phyloP scores from a whole-genome alignment of 2,888 invertebrate genomes.

The Euspilapteryx auroguttella region DNA sequence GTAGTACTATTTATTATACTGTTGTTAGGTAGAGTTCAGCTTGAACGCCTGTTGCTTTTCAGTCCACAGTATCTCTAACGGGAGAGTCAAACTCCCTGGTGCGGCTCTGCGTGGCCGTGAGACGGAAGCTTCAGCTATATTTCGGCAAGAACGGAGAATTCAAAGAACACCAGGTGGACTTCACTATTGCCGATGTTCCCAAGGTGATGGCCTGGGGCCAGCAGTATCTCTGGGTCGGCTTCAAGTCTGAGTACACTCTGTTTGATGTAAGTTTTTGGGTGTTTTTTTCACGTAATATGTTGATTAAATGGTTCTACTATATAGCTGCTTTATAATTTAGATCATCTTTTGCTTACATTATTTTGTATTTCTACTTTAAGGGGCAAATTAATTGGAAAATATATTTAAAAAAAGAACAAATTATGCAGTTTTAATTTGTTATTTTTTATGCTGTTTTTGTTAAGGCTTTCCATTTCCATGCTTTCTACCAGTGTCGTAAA shows the following conservation, averaged over 20 bases:
- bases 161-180: slow-evolving; percentile 70
- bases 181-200: slow-evolving; percentile 79
- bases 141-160: slow-evolving; percentile 88
- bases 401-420: too few relatives aligned
- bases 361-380: too few relatives aligned
- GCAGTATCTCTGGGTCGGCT: slow-evolving; percentile 85
- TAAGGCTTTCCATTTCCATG: too few relatives aligned
- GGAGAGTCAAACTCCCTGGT: slow-evolving; percentile 77
- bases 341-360: too few relatives aligned
- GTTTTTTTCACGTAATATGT: slow-evolving; percentile 2
- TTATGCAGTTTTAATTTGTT: too few relatives aligned
- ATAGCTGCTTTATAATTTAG: too few relatives aligned
- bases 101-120: slow-evolving; percentile 87
- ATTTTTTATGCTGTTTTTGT: too few relatives aligned
- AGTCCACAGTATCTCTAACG: slow-evolving; percentile 51
- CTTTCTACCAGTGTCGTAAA: too few relatives aligned
- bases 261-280: slow-evolving; percentile 63
- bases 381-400: too few relatives aligned
- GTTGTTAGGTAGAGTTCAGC: too few relatives aligned
- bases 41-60: slow-evolving; percentile 13
- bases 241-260: slow-evolving; percentile 78
- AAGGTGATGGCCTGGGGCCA: slow-evolving; percentile 80
- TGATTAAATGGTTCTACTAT: not conserved
- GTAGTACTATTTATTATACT: too few relatives aligned
- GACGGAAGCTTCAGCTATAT: slow-evolving; percentile 81